These are phyloP conservation scores for Camponotus pennsylvanicus DNA, from an alignment of 1,140 invertebrate genomes.

Conservation along the genomic window DNA sequence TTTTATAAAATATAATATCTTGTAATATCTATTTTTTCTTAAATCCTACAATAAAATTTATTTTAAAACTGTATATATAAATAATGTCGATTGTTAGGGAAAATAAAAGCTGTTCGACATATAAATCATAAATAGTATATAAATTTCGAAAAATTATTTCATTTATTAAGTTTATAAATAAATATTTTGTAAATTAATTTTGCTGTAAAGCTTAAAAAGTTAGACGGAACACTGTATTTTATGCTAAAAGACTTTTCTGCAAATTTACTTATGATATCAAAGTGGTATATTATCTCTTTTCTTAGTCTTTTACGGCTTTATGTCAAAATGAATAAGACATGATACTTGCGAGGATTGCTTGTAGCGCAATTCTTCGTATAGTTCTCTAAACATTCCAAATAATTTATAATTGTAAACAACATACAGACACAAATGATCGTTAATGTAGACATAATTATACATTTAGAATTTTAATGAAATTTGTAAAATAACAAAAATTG, in stretches of 20 bases:
- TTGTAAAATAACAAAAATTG: neutral
- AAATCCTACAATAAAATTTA: too few relatives aligned
- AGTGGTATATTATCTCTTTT: neutral
- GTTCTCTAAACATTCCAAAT: neutral
- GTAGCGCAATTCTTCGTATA: neutral
- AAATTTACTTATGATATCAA: neutral
- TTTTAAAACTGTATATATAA: neutral
- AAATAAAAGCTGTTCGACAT: neutral
- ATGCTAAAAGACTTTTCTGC: neutral
- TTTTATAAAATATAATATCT: neutral
- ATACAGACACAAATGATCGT: neutral
- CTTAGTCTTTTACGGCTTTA: neutral
- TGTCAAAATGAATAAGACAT: neutral
- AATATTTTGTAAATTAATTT: neutral
- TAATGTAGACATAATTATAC: neutral
- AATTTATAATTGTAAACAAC: neutral
- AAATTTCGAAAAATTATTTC: neutral
- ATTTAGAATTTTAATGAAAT: constrained; percentile 17
- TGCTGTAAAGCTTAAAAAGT: neutral
- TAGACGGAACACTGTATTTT: neutral
- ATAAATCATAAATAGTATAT: neutral
- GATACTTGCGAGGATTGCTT: neutral
- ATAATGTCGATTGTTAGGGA: neutral
- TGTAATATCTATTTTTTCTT: too few relatives aligned
- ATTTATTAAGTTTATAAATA: neutral